phyloP scores from a whole-genome alignment of 2,797 vertebrate species.

The Loris lydekkerianus region DNA sequence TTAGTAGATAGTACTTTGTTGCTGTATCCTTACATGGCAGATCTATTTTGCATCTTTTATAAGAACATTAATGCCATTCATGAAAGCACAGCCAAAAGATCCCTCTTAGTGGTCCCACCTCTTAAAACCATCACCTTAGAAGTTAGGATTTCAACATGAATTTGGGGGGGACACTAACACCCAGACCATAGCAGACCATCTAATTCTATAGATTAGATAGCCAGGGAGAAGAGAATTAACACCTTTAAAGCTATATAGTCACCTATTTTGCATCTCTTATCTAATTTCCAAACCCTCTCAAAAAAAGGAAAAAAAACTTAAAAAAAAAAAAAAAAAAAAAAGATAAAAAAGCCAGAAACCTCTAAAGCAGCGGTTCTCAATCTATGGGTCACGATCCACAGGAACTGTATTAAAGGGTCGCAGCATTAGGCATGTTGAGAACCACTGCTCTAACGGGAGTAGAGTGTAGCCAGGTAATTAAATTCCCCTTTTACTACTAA shows the following conservation, averaged over 20 bases:
- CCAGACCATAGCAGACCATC: neutral
- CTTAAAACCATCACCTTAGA: neutral
- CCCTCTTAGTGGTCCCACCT: neutral
- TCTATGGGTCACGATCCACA: too few species aligned
- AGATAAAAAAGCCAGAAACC: too few species aligned
- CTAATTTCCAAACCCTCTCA: constrained; percentile 23
- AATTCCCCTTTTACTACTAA: neutral
- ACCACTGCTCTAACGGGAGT: neutral
- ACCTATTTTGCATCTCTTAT: constrained; percentile 48
- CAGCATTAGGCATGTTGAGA: too few species aligned
- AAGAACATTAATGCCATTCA: neutral
- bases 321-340: too few species aligned
- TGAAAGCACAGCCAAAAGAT: neutral
- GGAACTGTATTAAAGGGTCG: too few species aligned
- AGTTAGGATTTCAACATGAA: neutral
- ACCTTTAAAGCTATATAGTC: neutral
- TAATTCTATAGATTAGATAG: constrained; percentile 1
- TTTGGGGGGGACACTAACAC: neutral
- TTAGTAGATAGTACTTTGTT: neutral
- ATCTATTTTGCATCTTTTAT: neutral
- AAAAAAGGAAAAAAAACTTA: neutral
- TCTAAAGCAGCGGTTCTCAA: too few species aligned
- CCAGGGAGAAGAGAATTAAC: constrained; percentile 25
- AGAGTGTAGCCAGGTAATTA: neutral
- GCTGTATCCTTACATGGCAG: neutral